Conservation (phyloP, 2,888 invertebrate species). For the Heliconius cydno region DNA sequence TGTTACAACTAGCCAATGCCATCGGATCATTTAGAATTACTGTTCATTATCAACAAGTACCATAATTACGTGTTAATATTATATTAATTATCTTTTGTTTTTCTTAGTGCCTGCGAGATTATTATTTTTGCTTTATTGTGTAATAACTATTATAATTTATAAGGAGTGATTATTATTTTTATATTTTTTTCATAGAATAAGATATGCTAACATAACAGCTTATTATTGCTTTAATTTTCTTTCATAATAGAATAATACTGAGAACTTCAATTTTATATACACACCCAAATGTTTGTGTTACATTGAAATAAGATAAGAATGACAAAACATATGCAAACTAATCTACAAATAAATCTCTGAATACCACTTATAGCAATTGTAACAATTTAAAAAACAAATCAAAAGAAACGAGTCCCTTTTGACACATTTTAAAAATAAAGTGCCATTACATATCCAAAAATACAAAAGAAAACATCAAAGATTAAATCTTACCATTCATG, state of each 20-base stretch:
- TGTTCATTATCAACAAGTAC: constrained; percentile 5
- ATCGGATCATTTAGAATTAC: constrained; percentile 23
- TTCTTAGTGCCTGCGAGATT: background rate
- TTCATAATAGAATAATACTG: background rate
- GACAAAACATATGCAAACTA: background rate
- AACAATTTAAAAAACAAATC: no score
- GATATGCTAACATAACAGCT: no score
- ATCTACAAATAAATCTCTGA: background rate
- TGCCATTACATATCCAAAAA: background rate
- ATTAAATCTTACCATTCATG: constrained; percentile 91
- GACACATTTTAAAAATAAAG: no score
- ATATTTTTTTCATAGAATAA: background rate
- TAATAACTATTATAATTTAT: constrained; percentile 10
- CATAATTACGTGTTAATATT: background rate
- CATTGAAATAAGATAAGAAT: background rate
- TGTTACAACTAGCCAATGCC: constrained; percentile 23
- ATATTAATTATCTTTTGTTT: background rate
- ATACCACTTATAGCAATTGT: no score
- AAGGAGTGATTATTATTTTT: background rate
- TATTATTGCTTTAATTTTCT: background rate
- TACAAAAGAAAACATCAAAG: background rate
- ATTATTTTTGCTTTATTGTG: background rate
- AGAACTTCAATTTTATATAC: background rate
- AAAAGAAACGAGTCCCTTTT: no score
- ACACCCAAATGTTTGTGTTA: background rate